A percentile compares a stretch with the other conserved stretches of the same genome.
Evolutionary conservation across 2,797 vertebrate genomes (phyloP).

Genomic region (Thripadectes ignobilis): DNA sequence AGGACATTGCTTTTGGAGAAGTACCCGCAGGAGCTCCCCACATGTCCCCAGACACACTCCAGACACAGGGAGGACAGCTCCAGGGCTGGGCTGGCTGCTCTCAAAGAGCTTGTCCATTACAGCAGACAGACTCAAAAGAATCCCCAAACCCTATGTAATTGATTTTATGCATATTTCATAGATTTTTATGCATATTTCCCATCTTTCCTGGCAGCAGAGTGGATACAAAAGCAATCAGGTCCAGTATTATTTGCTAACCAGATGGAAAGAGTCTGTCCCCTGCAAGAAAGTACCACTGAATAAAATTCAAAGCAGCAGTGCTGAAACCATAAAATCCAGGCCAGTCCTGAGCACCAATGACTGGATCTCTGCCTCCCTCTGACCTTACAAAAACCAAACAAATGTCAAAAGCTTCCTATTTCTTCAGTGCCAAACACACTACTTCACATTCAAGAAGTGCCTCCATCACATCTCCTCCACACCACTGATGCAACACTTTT

Average conservation of each 20-base stretch:
- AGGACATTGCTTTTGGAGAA: not conserved
- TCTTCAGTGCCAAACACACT: not conserved
- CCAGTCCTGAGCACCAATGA: rapidly evolving
- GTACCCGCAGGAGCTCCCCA: not conserved
- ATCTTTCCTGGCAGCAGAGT: not conserved
- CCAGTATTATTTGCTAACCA: not conserved
- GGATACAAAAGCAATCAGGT: not conserved
- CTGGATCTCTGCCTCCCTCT: not conserved
- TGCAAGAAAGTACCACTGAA: not conserved
- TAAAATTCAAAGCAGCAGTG: constrained; percentile 2
- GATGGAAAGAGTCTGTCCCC: not conserved
- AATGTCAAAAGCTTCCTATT: not conserved
- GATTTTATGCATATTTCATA: constrained; percentile 21
- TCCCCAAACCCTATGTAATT: not conserved
- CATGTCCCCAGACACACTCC: not conserved
- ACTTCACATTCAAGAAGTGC: not conserved
- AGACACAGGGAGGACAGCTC: not conserved
- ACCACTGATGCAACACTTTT: not conserved
- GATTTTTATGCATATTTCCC: constrained; percentile 19
- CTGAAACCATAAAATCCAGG: not conserved
- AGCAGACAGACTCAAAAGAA: not conserved
- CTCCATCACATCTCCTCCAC: not conserved
- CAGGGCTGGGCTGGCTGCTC: not conserved
- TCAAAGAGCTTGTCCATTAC: not conserved
- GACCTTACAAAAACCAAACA: not conserved